A percentile compares a stretch with the other conserved stretches of the same genome.
Evolutionary conservation across 2,113 vertebrate genomes (phyloP).

Genomic region (Leucosticte australis): DNA sequence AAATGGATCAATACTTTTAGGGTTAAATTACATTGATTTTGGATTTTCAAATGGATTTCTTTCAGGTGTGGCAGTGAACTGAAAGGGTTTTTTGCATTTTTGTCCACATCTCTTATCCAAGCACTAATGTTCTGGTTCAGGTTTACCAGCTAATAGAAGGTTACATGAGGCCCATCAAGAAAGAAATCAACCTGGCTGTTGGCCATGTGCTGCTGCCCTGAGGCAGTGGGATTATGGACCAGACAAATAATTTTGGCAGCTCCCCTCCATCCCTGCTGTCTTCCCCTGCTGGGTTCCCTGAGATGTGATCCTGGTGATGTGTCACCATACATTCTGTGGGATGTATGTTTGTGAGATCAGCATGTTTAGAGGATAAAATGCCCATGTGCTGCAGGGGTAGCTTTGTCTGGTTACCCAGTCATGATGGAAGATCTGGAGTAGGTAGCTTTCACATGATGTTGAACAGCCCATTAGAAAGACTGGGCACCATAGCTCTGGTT

Average conservation of each 20-base stretch:
- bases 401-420: background rate
- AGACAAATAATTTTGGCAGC: background rate
- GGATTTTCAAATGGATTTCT: background rate
- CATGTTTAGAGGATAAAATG: background rate
- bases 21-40: constrained; percentile 28
- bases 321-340: background rate
- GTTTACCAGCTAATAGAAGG: background rate
- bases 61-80: background rate
- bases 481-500: background rate
- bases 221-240: background rate
- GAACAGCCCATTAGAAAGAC: background rate
- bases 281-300: background rate
- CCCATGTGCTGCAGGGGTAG: background rate
- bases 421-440: background rate
- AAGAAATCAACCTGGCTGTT: background rate
- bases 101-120: background rate
- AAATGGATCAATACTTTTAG: constrained; percentile 8
- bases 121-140: background rate
- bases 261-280: background rate
- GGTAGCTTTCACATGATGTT: background rate
- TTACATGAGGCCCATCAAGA: background rate
- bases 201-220: background rate
- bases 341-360: background rate
- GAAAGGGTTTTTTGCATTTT: background rate
- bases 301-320: background rate